These are phyloP conservation scores for Threskiornis aethiopicus DNA, from an alignment of 2,797 vertebrate species.

Conservation along the genomic window DNA sequence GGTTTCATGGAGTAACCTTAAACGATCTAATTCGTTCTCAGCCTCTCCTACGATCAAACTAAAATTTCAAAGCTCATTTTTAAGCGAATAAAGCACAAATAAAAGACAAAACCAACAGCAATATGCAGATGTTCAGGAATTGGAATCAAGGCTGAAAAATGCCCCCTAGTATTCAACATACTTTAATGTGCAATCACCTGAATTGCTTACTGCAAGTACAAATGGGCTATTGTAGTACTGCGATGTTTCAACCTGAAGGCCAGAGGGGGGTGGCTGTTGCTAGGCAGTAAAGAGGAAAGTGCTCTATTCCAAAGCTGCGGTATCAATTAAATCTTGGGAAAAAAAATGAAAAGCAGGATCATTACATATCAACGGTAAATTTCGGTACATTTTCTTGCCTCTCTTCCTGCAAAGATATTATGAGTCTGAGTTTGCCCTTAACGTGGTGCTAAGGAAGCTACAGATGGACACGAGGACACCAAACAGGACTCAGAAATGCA, in stretches of 20 bases:
- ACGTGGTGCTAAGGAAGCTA: not conserved
- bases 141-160: slow-evolving; percentile 41
- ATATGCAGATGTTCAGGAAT: slow-evolving; percentile 6
- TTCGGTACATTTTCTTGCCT: not conserved
- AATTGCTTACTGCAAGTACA: slow-evolving; percentile 20
- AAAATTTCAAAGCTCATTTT: slow-evolving; percentile 11
- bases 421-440: not conserved
- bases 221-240: not conserved
- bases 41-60: not conserved
- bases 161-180: not conserved
- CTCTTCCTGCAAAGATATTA: not conserved
- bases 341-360: not conserved
- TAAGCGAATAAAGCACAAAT: not conserved
- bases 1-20: not conserved
- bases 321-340: slow-evolving; percentile 5
- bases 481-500: not conserved
- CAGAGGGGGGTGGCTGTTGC: not conserved
- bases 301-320: not conserved
- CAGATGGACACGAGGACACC: not conserved
- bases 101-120: not conserved
- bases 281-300: slow-evolving; percentile 10
- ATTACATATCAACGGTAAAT: not conserved
- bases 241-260: not conserved
- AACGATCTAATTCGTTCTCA: not conserved
- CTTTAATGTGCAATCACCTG: slow-evolving; percentile 44